A percentile compares a stretch with the other conserved stretches of the same genome.
phyloP scores from a whole-genome alignment of 2,888 invertebrate species.

The Drosophila acutilabella region DNA sequence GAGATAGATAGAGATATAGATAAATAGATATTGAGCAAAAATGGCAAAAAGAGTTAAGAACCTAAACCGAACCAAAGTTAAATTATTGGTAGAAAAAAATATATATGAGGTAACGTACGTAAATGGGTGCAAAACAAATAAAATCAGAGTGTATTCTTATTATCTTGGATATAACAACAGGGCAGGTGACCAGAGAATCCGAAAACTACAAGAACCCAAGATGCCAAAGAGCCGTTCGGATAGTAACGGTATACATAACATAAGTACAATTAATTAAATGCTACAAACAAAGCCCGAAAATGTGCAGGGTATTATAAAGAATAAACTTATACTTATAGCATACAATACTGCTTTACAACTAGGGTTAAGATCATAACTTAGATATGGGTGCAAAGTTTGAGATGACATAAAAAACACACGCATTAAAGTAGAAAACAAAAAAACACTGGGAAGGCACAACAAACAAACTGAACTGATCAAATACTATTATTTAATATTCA shows the following conservation, averaged over 20 bases:
- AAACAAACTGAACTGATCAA: constrained; percentile 44
- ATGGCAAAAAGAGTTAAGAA: constrained; percentile 67
- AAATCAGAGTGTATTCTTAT: constrained; percentile 41
- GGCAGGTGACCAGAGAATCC: constrained; percentile 51
- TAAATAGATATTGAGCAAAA: constrained; percentile 45
- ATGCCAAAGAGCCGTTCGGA: constrained; percentile 54
- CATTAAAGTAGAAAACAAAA: constrained; percentile 41
- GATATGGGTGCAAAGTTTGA: constrained; percentile 44
- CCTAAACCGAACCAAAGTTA: constrained; percentile 58
- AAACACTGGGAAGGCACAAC: constrained; percentile 46
- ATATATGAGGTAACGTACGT: constrained; percentile 20
- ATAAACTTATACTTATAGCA: constrained; percentile 35
- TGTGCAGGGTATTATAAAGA: constrained; percentile 52
- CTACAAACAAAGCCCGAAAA: constrained; percentile 62
- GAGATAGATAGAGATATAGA: constrained; percentile 42
- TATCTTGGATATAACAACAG: constrained; percentile 14
- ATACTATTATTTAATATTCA: constrained; percentile 28
- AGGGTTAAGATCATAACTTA: constrained; percentile 60
- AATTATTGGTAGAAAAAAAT: background rate
- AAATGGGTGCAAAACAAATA: constrained; percentile 62
- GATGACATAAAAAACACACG: constrained; percentile 19
- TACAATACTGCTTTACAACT: constrained; percentile 38
- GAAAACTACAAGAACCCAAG: constrained; percentile 69
- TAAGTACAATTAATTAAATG: constrained; percentile 34
- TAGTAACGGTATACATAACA: constrained; percentile 20